phyloP scores from a whole-genome alignment of 1,140 invertebrate genomes.

The Trichomalopsis sarcophagae region DNA sequence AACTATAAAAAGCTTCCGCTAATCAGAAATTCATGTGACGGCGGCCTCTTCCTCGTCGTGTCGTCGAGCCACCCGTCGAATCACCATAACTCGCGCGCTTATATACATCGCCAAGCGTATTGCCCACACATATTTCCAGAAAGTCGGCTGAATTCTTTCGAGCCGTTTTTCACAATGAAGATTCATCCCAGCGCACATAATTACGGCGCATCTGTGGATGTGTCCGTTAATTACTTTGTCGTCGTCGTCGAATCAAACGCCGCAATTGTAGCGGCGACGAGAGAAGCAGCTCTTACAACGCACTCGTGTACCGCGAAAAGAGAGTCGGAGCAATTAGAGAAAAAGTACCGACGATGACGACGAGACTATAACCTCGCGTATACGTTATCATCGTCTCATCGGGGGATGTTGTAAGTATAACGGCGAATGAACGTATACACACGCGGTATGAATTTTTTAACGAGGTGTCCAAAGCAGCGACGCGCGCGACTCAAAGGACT shows the following conservation, averaged over 20 bases:
- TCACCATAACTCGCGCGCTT: too few species aligned
- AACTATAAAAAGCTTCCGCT: constrained; percentile 1
- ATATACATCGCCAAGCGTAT: not conserved
- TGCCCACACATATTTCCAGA: not conserved
- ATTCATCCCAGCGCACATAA: not conserved
- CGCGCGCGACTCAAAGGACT: constrained; percentile 5
- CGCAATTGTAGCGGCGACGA: not conserved
- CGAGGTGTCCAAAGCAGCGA: constrained; percentile 15
- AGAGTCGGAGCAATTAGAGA: constrained; percentile 8
- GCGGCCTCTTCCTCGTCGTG: not conserved
- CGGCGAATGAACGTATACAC: not conserved
- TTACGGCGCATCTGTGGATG: constrained; percentile 29
- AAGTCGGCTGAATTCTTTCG: not conserved
- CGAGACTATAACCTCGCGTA: not conserved
- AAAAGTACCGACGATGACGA: not conserved
- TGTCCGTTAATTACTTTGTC: constrained; percentile 39
- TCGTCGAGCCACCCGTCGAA: too few species aligned
- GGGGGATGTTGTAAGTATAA: not conserved
- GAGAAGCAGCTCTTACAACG: too few species aligned
- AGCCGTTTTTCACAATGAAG: not conserved
- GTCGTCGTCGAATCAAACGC: constrained; percentile 26
- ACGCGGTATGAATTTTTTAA: constrained; percentile 28
- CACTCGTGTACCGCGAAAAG: not conserved
- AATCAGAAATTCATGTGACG: not conserved
- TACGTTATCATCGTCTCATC: not conserved